A percentile compares a stretch with the other conserved stretches of the same genome.
phyloP scores from a whole-genome alignment of 2,888 invertebrate genomes.

The Meiosimyza decipiens region DNA sequence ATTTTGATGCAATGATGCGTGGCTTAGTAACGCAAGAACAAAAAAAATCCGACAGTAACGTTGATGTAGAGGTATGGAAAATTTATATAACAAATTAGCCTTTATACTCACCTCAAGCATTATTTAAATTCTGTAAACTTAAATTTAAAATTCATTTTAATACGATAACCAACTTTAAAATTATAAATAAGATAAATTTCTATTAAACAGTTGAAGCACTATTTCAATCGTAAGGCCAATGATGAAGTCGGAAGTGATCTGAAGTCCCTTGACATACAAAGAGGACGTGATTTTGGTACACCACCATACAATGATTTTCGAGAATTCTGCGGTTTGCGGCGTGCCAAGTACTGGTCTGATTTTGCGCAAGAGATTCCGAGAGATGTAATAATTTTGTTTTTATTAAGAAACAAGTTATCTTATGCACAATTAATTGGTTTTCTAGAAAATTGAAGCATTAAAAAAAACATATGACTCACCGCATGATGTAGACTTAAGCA shows the following conservation, averaged over 20 bases:
- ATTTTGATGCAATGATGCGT: conserved; percentile 76
- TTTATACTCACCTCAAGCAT: too few relatives aligned
- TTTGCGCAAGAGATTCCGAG: conserved; percentile 77
- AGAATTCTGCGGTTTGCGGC: conserved; percentile 53
- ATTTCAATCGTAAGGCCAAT: conserved; percentile 54
- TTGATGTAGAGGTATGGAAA: conserved; percentile 67
- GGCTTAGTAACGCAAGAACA: conserved; percentile 80
- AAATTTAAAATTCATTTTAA: too few relatives aligned
- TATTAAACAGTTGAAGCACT: conserved; percentile 51
- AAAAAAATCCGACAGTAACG: conserved; percentile 78
- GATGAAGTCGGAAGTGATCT: conserved; percentile 71
- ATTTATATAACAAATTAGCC: neutral
- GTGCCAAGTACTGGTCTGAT: conserved; percentile 56
- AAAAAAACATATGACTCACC: conserved; percentile 71
- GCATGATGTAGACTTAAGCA: conserved; percentile 78
- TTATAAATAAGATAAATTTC: neutral
- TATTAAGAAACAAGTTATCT: neutral
- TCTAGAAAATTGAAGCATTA: conserved; percentile 71
- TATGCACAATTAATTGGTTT: conserved; percentile 36
- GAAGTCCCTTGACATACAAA: conserved; percentile 58
- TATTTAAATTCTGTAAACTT: too few relatives aligned
- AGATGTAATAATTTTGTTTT: conserved; percentile 45
- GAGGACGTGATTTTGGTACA: conserved; percentile 56
- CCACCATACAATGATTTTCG: conserved; percentile 58
- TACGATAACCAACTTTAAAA: neutral